These are phyloP conservation scores for Eutrigla gurnardus DNA, from an alignment of 2,797 vertebrate genomes.

Conservation along the genomic window DNA sequence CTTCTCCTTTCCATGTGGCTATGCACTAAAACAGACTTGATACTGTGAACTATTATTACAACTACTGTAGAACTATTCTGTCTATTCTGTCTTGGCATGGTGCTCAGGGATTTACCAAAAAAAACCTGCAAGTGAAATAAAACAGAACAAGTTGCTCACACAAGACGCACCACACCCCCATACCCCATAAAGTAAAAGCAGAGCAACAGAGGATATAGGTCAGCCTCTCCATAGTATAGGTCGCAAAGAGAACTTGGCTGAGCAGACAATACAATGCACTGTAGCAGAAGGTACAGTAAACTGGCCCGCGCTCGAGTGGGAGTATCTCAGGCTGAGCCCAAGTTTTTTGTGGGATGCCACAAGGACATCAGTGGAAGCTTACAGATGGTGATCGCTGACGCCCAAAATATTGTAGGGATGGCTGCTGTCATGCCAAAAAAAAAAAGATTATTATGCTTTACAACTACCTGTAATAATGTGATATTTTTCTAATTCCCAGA, in stretches of 20 bases:
- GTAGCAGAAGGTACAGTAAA: constrained; percentile 5
- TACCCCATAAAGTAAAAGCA: not conserved
- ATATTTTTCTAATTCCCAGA: not conserved
- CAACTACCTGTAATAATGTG: not conserved
- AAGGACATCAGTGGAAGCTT: constrained; percentile 17
- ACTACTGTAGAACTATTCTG: no score
- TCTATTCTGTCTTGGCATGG: not conserved
- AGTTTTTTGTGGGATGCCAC: constrained; percentile 47
- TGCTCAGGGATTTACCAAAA: not conserved
- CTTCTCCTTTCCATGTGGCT: not conserved
- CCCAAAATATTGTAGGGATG: constrained; percentile 7
- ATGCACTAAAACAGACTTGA: not conserved
- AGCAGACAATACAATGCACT: constrained; percentile 17
- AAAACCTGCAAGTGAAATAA: not conserved
- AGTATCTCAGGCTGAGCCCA: constrained; percentile 41
- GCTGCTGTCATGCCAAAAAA: not conserved
- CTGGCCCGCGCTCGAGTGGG: constrained; percentile 29
- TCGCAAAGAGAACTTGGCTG: constrained; percentile 25
- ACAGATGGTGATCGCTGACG: constrained; percentile 27
- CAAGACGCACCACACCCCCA: not conserved
- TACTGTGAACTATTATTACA: not conserved
- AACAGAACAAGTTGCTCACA: constrained; percentile 4
- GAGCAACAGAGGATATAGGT: not conserved
- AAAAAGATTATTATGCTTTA: not conserved
- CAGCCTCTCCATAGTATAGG: not conserved